phyloP scores from a whole-genome alignment of 2,888 invertebrate genomes.

The Terebella lapidaria region DNA sequence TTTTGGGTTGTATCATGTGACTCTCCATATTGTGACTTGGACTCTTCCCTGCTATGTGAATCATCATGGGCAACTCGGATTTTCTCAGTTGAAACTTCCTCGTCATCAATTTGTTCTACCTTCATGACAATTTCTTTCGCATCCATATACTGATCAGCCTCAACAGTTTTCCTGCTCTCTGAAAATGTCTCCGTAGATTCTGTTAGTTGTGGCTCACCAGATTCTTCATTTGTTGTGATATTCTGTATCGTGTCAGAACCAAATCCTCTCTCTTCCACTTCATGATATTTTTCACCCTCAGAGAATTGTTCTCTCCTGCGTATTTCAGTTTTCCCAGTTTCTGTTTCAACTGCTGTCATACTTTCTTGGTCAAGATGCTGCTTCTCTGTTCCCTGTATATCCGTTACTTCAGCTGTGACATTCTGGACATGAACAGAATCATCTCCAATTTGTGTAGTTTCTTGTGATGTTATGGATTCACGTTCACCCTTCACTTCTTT shows the following conservation, averaged over 20 bases:
- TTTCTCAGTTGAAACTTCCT: neutral
- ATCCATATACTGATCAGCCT: neutral
- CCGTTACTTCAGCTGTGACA: neutral
- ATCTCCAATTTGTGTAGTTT: neutral
- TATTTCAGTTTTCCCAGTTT: neutral
- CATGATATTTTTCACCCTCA: neutral
- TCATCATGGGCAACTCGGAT: neutral
- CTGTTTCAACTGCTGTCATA: neutral
- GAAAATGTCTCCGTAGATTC: neutral
- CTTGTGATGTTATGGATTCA: neutral
- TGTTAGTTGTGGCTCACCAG: neutral
- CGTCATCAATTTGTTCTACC: neutral
- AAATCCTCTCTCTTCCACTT: neutral
- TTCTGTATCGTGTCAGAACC: neutral
- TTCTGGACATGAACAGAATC: neutral
- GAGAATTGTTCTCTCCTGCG: neutral
- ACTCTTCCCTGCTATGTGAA: neutral
- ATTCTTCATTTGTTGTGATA: neutral
- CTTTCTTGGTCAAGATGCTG: conserved; percentile 1
- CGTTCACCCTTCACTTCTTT: neutral
- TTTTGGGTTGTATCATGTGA: neutral
- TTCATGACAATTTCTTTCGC: conserved; percentile 1
- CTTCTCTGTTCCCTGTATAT: neutral
- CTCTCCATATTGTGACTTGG: neutral
- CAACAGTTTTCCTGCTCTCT: neutral